Conservation (phyloP, 1,140 invertebrate species). For the Sinonovacula constricta region DNA sequence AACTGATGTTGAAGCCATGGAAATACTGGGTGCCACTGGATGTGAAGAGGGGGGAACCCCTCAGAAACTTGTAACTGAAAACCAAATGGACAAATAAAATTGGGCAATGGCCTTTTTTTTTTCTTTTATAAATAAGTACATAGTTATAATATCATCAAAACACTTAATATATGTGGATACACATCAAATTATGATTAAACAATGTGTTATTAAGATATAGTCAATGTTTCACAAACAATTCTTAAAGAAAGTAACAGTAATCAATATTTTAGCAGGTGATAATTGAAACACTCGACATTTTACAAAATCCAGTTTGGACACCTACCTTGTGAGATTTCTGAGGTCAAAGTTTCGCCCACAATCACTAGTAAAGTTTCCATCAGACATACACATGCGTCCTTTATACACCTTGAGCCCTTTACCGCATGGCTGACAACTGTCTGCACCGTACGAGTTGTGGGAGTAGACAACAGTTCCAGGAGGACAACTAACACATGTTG, state of each 20-base stretch:
- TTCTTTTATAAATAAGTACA: no score
- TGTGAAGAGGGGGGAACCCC: constrained; percentile 79
- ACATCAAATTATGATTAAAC: no score
- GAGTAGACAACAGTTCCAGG: constrained; percentile 79
- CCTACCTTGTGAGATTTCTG: constrained; percentile 25
- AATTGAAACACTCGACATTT: no score
- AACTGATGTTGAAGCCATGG: constrained; percentile 82
- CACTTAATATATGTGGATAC: no score
- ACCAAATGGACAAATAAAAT: neutral
- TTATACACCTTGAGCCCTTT: constrained; percentile 68
- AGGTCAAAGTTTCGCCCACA: constrained; percentile 79
- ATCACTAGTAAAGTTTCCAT: constrained; percentile 68
- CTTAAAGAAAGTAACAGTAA: no score
- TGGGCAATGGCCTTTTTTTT: no score
- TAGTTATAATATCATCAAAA: no score
- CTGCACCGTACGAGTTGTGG: constrained; percentile 78
- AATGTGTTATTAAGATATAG: no score
- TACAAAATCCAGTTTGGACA: no score
- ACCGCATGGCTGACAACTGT: constrained; percentile 81
- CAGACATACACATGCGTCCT: constrained; percentile 67
- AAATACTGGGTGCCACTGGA: constrained; percentile 82
- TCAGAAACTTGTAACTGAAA: constrained; percentile 77
- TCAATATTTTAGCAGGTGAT: no score
- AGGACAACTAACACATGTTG: constrained; percentile 78
- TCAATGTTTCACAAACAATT: no score